Evolutionary conservation across 2,797 vertebrate species (phyloP), one percentile per base, ranked within the genome.

Genomic region (Falco concolor): DNA sequence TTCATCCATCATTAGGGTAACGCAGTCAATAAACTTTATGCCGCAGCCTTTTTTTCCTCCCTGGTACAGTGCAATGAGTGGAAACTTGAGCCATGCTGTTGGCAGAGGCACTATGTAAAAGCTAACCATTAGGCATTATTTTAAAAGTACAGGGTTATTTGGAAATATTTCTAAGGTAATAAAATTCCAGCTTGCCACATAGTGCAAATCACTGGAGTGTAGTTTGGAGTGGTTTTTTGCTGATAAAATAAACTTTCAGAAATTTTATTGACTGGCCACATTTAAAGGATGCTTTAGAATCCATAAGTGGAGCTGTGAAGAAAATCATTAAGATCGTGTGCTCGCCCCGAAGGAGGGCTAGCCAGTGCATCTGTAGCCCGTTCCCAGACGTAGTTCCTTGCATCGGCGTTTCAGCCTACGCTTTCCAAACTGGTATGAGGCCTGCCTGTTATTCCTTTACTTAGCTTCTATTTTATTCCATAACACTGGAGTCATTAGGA

Each of bases 401-500:
- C 18, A 5, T 4, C 34, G 47, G 12, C 0, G 3, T 49, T 68
- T 67, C 74, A 84, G 47, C 53, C 57, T n/a, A 3, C 0, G 0
- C 20, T 79, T 70, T 52, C 12, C 18, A 34, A 36, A 19, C 25
- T 1, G 2, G 25, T 36, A 9, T 15, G 52, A 84, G 22, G 17
- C 78, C 81, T 75, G 10, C 45, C 52, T 87, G 34, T 22, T 64
- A 2, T 32, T 50, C 30, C 32, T 79, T 68, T 42, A 14, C 34
- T 79, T 21, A 11, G 22, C 19, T 50, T 88, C 40, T 79, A 4
- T 25, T 91, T 73, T 70, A n/a, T 25, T 27, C 60, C 40, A 0
- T 38, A 15, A 1, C 23, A 4, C 36, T 24, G 69, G 52, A 45
- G 42, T 61, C 5, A 8, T 50, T 65, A 28, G 73, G 28, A 89